Conservation (phyloP, 2,113 vertebrate genomes). For the Ceyx margarethae region DNA sequence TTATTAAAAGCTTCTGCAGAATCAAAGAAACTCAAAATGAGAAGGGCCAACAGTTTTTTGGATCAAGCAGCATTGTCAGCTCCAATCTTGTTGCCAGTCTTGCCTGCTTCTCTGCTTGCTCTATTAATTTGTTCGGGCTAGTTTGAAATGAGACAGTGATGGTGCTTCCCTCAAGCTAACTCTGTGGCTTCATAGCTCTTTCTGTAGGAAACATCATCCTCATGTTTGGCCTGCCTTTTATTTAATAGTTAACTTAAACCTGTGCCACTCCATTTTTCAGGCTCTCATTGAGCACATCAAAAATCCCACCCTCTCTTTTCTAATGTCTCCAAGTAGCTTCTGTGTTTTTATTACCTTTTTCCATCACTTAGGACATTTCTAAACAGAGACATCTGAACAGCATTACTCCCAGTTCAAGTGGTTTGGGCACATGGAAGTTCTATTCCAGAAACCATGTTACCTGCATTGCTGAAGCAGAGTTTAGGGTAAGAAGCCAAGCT, state of each 20-base stretch:
- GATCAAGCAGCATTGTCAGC: constrained; percentile 7
- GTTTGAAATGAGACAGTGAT: constrained; percentile 51
- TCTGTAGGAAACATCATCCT: background rate
- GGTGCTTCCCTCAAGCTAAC: background rate
- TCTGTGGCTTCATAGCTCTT: background rate
- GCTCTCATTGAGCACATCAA: background rate
- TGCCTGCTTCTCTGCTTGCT: constrained; percentile 37
- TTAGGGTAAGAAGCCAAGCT: constrained; percentile 22
- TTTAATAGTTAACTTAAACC: background rate
- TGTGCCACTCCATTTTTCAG: background rate
- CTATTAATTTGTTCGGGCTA: constrained; percentile 42
- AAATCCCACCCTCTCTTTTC: background rate
- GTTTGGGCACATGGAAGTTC: background rate
- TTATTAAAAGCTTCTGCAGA: constrained; percentile 63
- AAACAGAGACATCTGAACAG: background rate
- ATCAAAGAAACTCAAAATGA: constrained; percentile 55
- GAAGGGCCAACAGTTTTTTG: constrained; percentile 51
- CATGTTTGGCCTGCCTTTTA: constrained; percentile 9
- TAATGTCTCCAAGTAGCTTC: background rate
- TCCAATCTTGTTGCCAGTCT: constrained; percentile 20
- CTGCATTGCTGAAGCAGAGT: background rate
- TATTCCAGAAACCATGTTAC: background rate
- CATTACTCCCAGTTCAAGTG: background rate
- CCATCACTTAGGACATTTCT: background rate
- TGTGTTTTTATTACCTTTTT: background rate